Evolutionary conservation across 2,797 vertebrate genomes (phyloP).

Genomic region (Cuniculus paca): DNA sequence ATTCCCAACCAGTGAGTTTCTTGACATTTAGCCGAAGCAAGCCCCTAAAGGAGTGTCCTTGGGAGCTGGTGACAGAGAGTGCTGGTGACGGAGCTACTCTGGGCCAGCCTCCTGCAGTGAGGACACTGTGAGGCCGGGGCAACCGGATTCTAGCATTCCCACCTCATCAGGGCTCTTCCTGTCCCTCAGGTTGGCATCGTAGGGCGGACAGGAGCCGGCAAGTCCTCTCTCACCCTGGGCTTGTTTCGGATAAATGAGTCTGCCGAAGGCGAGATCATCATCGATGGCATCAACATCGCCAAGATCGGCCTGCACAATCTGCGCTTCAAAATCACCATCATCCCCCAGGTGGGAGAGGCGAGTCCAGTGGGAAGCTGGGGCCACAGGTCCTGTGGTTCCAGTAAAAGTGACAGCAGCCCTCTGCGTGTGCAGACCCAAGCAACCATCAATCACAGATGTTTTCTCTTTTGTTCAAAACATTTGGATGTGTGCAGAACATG

Average conservation of each 20-base stretch:
- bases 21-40: not conserved
- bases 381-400: accelerated
- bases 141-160: accelerated
- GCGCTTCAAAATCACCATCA: slow-evolving; percentile 96
- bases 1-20: not conserved
- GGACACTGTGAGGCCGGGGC: accelerated
- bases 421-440: not conserved
- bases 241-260: slow-evolving; percentile 97
- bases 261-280: slow-evolving; percentile 92
- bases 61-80: not conserved
- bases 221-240: slow-evolving; percentile 96
- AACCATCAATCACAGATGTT: not conserved
- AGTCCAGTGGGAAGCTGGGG: not conserved
- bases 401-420: accelerated
- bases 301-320: slow-evolving; percentile 95
- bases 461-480: not conserved
- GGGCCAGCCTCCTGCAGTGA: no score
- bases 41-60: not conserved
- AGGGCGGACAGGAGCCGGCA: slow-evolving; percentile 96
- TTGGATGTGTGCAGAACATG: not conserved
- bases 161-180: slow-evolving; percentile 38
- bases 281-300: slow-evolving; percentile 94
- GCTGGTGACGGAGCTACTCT: not conserved
- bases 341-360: slow-evolving; percentile 92
- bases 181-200: slow-evolving; percentile 95